phyloP scores from a whole-genome alignment of 2,888 invertebrate species.

The Sminthurides aquaticus region DNA sequence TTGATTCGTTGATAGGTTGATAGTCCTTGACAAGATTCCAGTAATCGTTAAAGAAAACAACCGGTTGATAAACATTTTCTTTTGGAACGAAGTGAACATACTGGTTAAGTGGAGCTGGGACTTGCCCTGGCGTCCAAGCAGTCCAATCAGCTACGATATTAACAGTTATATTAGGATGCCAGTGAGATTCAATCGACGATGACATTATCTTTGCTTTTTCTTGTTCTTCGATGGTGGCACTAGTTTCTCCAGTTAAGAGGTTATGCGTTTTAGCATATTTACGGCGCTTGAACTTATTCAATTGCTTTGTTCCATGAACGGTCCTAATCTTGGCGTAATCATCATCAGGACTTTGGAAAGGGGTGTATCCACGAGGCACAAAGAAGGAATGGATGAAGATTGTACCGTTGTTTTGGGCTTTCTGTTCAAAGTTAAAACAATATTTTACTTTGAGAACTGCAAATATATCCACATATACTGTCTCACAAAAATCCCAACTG shows the following conservation, averaged over 20 bases:
- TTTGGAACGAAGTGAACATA: slow-evolving; percentile 78
- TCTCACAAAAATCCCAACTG: too few relatives aligned
- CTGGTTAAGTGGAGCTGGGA: slow-evolving; percentile 70
- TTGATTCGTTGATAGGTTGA: slow-evolving; percentile 78
- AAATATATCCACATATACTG: too few relatives aligned
- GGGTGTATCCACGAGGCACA: slow-evolving; percentile 72
- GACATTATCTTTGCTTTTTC: slow-evolving; percentile 66
- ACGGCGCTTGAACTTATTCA: slow-evolving; percentile 87
- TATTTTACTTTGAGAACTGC: too few relatives aligned
- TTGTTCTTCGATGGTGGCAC: slow-evolving; percentile 62
- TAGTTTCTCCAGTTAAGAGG: slow-evolving; percentile 82
- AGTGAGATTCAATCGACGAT: slow-evolving; percentile 89
- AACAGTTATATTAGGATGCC: slow-evolving; percentile 97
- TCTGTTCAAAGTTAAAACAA: slow-evolving; percentile 24
- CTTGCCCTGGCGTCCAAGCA: slow-evolving; percentile 81
- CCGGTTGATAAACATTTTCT: slow-evolving; percentile 81
- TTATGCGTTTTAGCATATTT: slow-evolving; percentile 83
- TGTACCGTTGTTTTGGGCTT: slow-evolving; percentile 80
- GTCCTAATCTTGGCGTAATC: slow-evolving; percentile 61
- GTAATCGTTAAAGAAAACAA: slow-evolving; percentile 91
- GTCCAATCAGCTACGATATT: slow-evolving; percentile 94
- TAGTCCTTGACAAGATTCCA: slow-evolving; percentile 98
- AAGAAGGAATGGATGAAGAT: slow-evolving; percentile 86
- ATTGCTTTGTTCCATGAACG: slow-evolving; percentile 66
- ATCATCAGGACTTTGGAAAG: slow-evolving; percentile 64